These are phyloP conservation scores for Ormyrus thymus DNA, from an alignment of 2,888 invertebrate species.

Conservation along the genomic window DNA sequence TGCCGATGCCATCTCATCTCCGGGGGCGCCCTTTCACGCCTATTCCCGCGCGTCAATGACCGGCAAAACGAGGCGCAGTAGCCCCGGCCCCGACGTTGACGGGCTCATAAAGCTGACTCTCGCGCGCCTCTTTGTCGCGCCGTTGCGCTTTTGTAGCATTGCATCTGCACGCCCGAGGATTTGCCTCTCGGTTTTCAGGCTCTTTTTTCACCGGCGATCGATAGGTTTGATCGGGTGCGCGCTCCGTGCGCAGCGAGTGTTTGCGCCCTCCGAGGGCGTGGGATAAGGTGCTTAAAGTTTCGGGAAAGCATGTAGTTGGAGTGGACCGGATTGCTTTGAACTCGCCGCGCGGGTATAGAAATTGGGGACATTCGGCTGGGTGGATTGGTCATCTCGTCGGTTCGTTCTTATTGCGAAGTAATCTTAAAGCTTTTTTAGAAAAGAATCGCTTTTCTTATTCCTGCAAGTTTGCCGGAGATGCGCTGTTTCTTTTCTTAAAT, in stretches of 20 bases:
- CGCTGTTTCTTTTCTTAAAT: too few species aligned
- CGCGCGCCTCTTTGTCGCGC: slow-evolving; percentile 3
- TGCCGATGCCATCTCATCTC: too few species aligned
- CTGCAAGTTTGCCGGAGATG: too few species aligned
- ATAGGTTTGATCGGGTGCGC: background rate
- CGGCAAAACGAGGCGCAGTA: background rate
- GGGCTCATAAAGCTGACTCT: slow-evolving; percentile 1
- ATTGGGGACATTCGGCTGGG: too few species aligned
- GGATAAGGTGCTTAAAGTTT: background rate
- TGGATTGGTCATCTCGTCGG: too few species aligned
- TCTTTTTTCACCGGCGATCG: background rate
- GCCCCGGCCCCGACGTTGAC: background rate
- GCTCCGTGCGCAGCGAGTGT: background rate
- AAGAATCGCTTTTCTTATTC: too few species aligned
- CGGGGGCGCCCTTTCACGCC: too few species aligned
- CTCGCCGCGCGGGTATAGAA: too few species aligned
- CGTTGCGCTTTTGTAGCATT: slow-evolving; percentile 7
- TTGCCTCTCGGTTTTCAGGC: background rate
- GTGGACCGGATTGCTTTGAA: too few species aligned
- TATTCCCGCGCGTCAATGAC: background rate
- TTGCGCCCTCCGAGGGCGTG: background rate
- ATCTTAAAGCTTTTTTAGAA: too few species aligned
- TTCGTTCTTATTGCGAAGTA: too few species aligned
- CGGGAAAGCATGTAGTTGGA: too few species aligned
- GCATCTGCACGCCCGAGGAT: slow-evolving; percentile 7